Evolutionary conservation across 2,797 vertebrate genomes (phyloP).

Genomic region (Parambassis ranga): DNA sequence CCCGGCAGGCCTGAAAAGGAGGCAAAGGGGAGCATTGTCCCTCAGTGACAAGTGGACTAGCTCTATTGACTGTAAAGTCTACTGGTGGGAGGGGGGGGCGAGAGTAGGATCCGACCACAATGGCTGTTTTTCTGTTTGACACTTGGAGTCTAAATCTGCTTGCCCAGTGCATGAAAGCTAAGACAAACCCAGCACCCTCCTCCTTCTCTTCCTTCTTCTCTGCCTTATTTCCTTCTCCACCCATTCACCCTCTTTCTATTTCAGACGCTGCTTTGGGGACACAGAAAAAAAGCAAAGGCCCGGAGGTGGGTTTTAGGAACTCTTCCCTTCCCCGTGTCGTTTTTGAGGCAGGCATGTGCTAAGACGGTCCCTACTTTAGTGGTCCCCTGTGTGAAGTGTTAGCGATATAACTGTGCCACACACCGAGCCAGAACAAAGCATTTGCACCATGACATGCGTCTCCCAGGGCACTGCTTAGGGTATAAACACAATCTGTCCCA

Average conservation of each 20-base stretch:
- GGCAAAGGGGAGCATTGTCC: conserved; percentile 80
- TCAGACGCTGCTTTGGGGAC: conserved; percentile 58
- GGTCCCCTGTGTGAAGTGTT: conserved; percentile 62
- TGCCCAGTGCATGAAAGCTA: conserved; percentile 73
- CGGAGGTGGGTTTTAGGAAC: conserved; percentile 64
- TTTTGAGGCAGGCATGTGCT: conserved; percentile 59
- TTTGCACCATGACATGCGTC: conserved; percentile 65
- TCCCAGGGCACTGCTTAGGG: conserved; percentile 69
- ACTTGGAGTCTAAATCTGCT: conserved; percentile 80
- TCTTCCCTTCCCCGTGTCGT: conserved; percentile 55
- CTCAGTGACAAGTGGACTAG: conserved; percentile 83
- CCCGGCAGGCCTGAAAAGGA: conserved; percentile 76
- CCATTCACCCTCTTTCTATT: conserved; percentile 54
- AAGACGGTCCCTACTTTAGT: conserved; percentile 30
- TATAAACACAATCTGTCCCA: conserved; percentile 68
- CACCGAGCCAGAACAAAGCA: conserved; percentile 62
- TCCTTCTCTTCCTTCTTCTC: conserved; percentile 23
- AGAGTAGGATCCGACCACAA: conserved; percentile 65
- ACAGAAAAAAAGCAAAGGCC: conserved; percentile 48
- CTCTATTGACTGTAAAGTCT: conserved; percentile 87
- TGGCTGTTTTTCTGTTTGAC: conserved; percentile 82
- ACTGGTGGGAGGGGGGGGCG: conserved; percentile 72
- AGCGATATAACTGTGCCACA: conserved; percentile 75
- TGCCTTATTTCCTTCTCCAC: conserved; percentile 30
- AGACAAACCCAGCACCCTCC: conserved; percentile 65